phyloP scores from a whole-genome alignment of 1,140 invertebrate species.

The Rhopalosiphum padi region DNA sequence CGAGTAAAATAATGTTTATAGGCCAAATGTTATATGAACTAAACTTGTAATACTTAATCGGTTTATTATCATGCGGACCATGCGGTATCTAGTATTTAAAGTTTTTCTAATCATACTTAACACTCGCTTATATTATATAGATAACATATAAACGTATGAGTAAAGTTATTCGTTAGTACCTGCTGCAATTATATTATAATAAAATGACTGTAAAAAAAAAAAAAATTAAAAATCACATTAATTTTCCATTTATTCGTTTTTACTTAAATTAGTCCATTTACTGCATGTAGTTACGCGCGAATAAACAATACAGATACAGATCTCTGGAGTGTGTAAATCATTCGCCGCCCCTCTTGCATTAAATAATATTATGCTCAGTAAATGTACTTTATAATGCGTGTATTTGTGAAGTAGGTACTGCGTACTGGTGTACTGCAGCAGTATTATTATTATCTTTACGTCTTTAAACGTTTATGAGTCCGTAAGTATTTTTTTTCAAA shows the following conservation, averaged over 20 bases:
- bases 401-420: not conserved
- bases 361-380: not conserved
- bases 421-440: not conserved
- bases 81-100: too few relatives aligned
- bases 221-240: not conserved
- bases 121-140: not conserved
- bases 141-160: not conserved
- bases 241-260: not conserved
- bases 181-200: not conserved
- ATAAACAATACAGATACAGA: conserved; percentile 21
- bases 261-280: conserved; percentile 34
- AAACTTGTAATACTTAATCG: too few relatives aligned
- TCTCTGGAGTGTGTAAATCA: not conserved
- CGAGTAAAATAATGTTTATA: too few relatives aligned
- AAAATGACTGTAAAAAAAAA: not conserved
- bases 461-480: not conserved
- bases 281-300: not conserved
- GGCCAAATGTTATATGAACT: too few relatives aligned
- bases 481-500: not conserved
- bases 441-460: not conserved
- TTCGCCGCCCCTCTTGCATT: not conserved
- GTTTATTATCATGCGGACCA: too few relatives aligned
- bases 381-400: not conserved
- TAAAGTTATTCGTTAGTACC: not conserved
- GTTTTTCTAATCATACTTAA: too few relatives aligned